Evolutionary conservation across 1,140 invertebrate genomes (phyloP), one percentile per base, ranked within the genome.

Genomic region (Drosophila jambulina): DNA sequence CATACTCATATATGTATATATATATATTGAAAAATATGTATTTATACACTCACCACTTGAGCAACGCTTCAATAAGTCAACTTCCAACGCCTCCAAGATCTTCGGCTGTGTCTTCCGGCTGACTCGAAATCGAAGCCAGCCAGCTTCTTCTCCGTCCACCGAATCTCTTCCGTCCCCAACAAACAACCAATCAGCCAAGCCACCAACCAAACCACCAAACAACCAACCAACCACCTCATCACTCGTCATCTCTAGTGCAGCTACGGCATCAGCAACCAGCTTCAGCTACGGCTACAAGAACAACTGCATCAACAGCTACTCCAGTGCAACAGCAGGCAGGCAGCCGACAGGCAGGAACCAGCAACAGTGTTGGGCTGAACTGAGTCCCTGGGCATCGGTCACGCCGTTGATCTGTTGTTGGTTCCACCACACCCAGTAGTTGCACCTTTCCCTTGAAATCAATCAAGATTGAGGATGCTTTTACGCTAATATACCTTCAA

Each of bases 161-260:
- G 51, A 54, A 23, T 36, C 4, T 54, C 57, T 65, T 65, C 57
- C 60, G 65, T 68, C 61, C 68, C 80, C 80, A 82, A 70, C 74
- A 68, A 78, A 78, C 19, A 27, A 81, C 61, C 56, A 67, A 67
- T 32, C 56, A 78, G 53, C 53, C 68, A 63, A 78, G 72, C 78
- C 65, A 60, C 65, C 69, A 64, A 80, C 38, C 69, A 76, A 68
- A 21, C 48, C 53, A 75, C 38, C 75, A 79, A 79, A 46, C 67
- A 78, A 68, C 25, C 56, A 43, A 43, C 23, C 68, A 79, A 75
- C 74, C 72, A 77, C 74, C 74, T 69, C 75, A 77, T 77, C 75
- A 77, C 48, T 56, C 58, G 75, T 61, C 75, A 77, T 77, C 75
- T 77, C 38, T 68, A 77, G 62, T 49, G 63, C 75, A 77, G 75